These are phyloP conservation scores for Timema podura DNA, from an alignment of 2,888 invertebrate species.

Conservation along the genomic window DNA sequence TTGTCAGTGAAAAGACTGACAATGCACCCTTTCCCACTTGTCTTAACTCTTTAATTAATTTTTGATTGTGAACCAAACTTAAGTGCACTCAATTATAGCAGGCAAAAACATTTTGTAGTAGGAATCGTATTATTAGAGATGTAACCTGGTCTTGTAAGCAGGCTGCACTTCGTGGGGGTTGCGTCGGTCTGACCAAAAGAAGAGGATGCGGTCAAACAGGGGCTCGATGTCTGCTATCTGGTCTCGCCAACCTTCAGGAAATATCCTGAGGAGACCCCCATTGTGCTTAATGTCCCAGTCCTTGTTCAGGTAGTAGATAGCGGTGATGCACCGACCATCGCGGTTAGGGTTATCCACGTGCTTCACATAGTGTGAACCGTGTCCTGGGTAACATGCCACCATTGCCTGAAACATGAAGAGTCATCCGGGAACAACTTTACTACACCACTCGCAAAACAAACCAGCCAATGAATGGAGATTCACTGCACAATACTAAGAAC, in stretches of 20 bases:
- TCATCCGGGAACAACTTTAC: too few relatives aligned
- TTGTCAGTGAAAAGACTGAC: too few relatives aligned
- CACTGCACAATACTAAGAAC: too few relatives aligned
- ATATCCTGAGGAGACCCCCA: conserved; percentile 89
- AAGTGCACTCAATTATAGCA: background rate
- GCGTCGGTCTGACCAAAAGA: conserved; percentile 96
- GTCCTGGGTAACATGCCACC: conserved; percentile 97
- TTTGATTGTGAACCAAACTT: background rate
- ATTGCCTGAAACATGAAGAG: conserved; percentile 67
- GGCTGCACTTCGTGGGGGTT: conserved; percentile 98
- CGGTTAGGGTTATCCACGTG: conserved; percentile 97
- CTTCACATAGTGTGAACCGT: conserved; percentile 90
- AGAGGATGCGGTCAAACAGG: conserved; percentile 85
- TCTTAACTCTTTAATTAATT: too few relatives aligned
- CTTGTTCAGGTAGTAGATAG: conserved; percentile 95
- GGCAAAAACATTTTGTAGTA: background rate
- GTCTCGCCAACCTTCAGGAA: conserved; percentile 79
- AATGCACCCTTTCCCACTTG: too few relatives aligned
- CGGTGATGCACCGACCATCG: conserved; percentile 95
- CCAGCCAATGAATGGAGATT: too few relatives aligned
- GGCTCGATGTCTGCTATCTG: conserved; percentile 89
- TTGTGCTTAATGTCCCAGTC: conserved; percentile 77
- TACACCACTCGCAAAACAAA: too few relatives aligned
- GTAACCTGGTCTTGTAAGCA: conserved; percentile 69
- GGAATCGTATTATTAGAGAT: background rate